phyloP scores from a whole-genome alignment of 1,140 invertebrate species.

The Cherax quadricarinatus region DNA sequence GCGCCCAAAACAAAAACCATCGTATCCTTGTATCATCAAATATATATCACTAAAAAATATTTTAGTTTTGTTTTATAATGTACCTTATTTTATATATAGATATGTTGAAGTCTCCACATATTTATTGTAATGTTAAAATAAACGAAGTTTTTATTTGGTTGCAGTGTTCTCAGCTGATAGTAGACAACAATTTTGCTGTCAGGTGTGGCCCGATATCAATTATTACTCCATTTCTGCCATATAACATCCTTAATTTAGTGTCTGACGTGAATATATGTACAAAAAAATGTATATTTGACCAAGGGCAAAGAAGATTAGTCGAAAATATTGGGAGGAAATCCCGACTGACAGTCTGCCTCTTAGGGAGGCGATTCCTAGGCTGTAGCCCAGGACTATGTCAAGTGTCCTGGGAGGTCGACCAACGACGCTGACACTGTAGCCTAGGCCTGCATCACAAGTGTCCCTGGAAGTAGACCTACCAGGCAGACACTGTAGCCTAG shows the following conservation, averaged over 20 bases:
- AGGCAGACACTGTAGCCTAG: no score
- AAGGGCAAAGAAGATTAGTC: neutral
- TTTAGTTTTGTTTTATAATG: neutral
- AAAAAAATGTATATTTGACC: neutral
- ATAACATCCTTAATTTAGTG: neutral
- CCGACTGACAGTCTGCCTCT: no score
- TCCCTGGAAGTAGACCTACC: no score
- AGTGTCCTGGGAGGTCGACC: no score
- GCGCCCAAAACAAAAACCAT: neutral
- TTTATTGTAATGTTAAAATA: neutral
- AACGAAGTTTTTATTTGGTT: slow-evolving; percentile 1
- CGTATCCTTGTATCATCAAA: neutral
- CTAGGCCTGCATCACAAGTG: no score
- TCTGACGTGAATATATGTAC: neutral
- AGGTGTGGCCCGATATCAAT: slow-evolving; percentile 16
- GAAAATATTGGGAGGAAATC: neutral
- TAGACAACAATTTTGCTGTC: slow-evolving; percentile 51
- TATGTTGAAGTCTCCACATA: neutral
- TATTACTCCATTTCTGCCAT: neutral
- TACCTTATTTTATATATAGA: neutral
- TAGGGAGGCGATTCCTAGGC: no score
- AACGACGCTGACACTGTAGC: no score
- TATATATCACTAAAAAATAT: neutral
- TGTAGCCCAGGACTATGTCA: no score
- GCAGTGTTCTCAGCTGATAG: slow-evolving; percentile 53